These are phyloP conservation scores for Planiliza haematocheilus DNA, from an alignment of 2,113 vertebrate species.

Conservation along the genomic window DNA sequence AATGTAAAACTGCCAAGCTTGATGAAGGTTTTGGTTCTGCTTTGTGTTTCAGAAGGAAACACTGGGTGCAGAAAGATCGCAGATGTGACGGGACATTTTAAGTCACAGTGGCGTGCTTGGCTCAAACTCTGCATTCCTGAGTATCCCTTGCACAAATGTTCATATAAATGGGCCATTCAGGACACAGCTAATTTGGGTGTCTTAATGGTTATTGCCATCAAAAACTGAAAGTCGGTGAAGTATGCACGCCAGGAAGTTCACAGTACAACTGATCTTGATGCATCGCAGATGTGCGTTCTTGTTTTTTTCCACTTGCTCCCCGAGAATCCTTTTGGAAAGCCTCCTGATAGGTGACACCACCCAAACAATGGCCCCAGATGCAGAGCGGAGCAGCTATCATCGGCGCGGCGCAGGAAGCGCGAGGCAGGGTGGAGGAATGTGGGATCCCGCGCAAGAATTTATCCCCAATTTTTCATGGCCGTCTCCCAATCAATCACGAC, in stretches of 20 bases:
- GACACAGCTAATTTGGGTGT: neutral
- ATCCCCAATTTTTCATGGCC: constrained; percentile 36
- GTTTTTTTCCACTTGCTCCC: neutral
- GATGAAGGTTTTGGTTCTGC: too few species aligned
- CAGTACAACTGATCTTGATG: constrained; percentile 22
- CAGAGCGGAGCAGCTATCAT: neutral
- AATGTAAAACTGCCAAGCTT: too few species aligned
- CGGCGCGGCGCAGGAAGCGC: constrained; percentile 23
- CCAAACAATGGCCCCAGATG: constrained; percentile 33
- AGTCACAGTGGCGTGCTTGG: neutral
- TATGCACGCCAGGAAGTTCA: neutral
- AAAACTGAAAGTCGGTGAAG: too few species aligned
- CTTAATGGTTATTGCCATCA: neutral
- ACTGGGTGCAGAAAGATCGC: too few species aligned
- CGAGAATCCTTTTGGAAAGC: constrained; percentile 12
- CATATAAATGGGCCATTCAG: neutral
- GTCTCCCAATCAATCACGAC: constrained; percentile 50
- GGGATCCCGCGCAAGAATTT: constrained; percentile 37
- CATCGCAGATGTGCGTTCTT: constrained; percentile 25
- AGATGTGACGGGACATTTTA: neutral
- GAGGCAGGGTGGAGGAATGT: constrained; percentile 22
- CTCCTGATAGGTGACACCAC: constrained; percentile 12
- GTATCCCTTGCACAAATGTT: constrained; percentile 20
- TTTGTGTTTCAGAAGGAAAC: too few species aligned
- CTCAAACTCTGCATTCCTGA: constrained; percentile 2